Base-by-base conservation (phyloP, 2,888 invertebrate species). In the Caenorhabditis afra region DNA sequence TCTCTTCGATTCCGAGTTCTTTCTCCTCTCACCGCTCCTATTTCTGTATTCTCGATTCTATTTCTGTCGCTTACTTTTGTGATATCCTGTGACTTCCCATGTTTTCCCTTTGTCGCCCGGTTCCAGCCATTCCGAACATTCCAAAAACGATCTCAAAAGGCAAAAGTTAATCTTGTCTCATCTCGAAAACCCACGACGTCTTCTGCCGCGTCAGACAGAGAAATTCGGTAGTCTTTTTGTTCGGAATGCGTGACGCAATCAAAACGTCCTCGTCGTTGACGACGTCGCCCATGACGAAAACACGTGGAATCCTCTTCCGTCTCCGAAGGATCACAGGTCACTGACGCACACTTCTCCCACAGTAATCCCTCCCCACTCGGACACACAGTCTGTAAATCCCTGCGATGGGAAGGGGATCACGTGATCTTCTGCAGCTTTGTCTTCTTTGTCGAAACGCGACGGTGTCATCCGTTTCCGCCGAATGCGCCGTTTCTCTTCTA, bases 371-470 rank as follows among this genome's bases (percentile, higher is more conserved):
- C 11, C 3, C 3, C 11, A 41, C 11, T 2, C 11, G 11, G 14
- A 41, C 45, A 65, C 37, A 67, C 49, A 49, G 57, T 49, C n/a
- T 66, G 23, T 20, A 55, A 55, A 67, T 39, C 67, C 58, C 47
- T 52, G 53, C 29, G 29, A 29, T 41, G 41, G 3, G 41, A 11
- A 41, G 5, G 7, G 12, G 44, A 68, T 68, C 68, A 59, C 59
- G 68, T 68, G 68, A 68, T 66, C 20, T 45, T 41, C 49, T 39
- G 37, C 66, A 57, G 66, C 66, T 65, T 64, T 66, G 50, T 45
- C 53, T 35, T 29, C 53, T 35, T 22, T 65, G 29, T 57, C 29
- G 11, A 55, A 57, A 57, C 45, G n/a, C 55, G 45, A 57, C 18
- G 66, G 14, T 14, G 66, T 66, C 66, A 66, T 47, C 35, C 66